A percentile compares a stretch with the other conserved stretches of the same genome.
Evolutionary conservation across 2,888 invertebrate genomes (phyloP).

Genomic region (Drosophila affinis): DNA sequence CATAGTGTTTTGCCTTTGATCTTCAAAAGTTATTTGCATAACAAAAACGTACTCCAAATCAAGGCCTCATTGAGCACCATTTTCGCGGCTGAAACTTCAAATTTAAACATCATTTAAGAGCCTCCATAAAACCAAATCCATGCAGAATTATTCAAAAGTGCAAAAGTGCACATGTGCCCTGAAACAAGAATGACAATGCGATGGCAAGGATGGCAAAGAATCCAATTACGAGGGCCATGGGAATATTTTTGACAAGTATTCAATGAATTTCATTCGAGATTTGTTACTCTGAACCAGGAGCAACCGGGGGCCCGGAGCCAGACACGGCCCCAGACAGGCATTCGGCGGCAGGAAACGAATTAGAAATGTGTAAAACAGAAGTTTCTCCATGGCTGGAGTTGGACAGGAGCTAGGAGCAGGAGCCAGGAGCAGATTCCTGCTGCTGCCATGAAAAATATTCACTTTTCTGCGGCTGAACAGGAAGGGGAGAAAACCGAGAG

Average conservation of each 20-base stretch:
- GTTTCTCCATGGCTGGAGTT: slow-evolving; percentile 69
- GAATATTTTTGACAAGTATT: slow-evolving; percentile 77
- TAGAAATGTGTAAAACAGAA: slow-evolving; percentile 79
- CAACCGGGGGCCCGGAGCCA: slow-evolving; percentile 18
- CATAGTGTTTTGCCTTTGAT: slow-evolving; percentile 60
- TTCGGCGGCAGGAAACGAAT: slow-evolving; percentile 60
- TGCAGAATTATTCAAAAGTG: slow-evolving; percentile 66
- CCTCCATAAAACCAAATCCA: slow-evolving; percentile 12
- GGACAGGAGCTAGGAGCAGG: slow-evolving; percentile 29
- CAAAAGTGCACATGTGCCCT: slow-evolving; percentile 71
- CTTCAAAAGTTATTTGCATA: slow-evolving; percentile 42
- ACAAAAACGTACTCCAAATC: slow-evolving; percentile 11
- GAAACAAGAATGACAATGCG: slow-evolving; percentile 20
- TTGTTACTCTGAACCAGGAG: slow-evolving; percentile 53
- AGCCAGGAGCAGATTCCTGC: not conserved
- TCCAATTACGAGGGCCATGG: slow-evolving; percentile 68
- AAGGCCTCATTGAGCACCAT: slow-evolving; percentile 5
- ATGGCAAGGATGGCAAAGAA: slow-evolving; percentile 44
- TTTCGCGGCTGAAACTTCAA: slow-evolving; percentile 13
- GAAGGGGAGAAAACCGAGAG: slow-evolving; percentile 55
- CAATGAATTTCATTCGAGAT: slow-evolving; percentile 79
- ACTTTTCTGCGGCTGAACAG: slow-evolving; percentile 47
- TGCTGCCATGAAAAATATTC: slow-evolving; percentile 43
- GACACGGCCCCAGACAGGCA: slow-evolving; percentile 19
- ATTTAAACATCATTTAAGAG: not conserved